Conservation (phyloP, 2,113 vertebrate genomes). For the Noctilio leporinus region DNA sequence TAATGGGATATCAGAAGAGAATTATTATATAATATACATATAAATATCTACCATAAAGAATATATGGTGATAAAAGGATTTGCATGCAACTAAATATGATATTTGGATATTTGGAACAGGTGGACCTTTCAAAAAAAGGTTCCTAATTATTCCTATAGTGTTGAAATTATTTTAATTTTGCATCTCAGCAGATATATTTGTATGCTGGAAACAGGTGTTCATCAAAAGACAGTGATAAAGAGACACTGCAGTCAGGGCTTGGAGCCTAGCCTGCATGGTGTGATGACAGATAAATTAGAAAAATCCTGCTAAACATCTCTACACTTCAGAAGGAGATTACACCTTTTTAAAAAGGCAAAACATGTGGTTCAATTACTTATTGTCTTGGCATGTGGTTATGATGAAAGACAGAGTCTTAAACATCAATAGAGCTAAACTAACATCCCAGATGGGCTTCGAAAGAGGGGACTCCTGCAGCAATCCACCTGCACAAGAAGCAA, state of each 20-base stretch:
- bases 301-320: constrained; percentile 86
- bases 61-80: constrained; percentile 24
- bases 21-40: neutral
- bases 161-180: constrained; percentile 89
- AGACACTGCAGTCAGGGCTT: constrained; percentile 75
- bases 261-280: constrained; percentile 79
- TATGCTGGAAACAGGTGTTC: constrained; percentile 92
- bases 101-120: constrained; percentile 89
- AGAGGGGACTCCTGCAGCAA: constrained; percentile 77
- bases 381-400: constrained; percentile 82
- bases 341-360: constrained; percentile 86
- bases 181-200: constrained; percentile 86
- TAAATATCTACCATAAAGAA: constrained; percentile 18
- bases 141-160: constrained; percentile 92
- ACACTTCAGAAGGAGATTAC: constrained; percentile 88
- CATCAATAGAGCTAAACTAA: constrained; percentile 85
- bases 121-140: constrained; percentile 85
- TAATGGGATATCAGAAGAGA: constrained; percentile 41
- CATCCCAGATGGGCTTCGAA: constrained; percentile 82
- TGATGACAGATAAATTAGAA: constrained; percentile 83
- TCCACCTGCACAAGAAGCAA: constrained; percentile 87
- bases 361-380: constrained; percentile 83
- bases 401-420: constrained; percentile 81
- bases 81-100: constrained; percentile 78
- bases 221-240: constrained; percentile 81